Evolutionary conservation across 2,113 vertebrate species (phyloP), one percentile per base, ranked within the genome.

Genomic region (Capreolus pygargus): DNA sequence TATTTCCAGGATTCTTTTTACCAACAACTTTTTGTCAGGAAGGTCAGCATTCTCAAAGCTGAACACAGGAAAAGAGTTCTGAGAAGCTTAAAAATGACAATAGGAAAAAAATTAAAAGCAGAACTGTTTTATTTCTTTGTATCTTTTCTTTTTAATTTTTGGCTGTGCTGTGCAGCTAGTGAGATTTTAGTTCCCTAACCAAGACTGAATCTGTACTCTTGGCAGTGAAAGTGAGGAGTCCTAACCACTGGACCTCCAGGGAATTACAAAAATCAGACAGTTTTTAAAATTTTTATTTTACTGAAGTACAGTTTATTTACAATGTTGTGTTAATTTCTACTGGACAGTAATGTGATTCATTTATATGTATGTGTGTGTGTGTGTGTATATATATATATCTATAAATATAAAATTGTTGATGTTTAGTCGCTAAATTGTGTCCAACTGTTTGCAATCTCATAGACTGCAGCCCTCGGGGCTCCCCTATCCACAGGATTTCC

Each of bases 1-100:
- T 17, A 30, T 85, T 70, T 61, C 89, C 60, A 83, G 76, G 74
- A 78, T 84, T 55, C 28, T 87, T 76, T 95, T 50, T 36, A 78
- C 64, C 45, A 47, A 55, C 12, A 55, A 33, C 2, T 86, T 79
- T 54, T 43, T 67, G 10, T 86, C 76, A 70, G 19, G 84, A 79
- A 61, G 33, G 5, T 27, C 84, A 84, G 54, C 27, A 2, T 57
- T 61, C 61, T 88, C 36, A 39, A 47, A 83, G 61, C 61, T 84
- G 52, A 82, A 82, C 16, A 67, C n/a, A 82, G 60, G 21, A 85
- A 79, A 50, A 61, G 27, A 81, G 60, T 82, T 87, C 74, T 47
- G 70, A 82, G 67, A 45, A 57, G 23, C n/a, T 87, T 55, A 82
- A 74, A 60, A 54, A 30, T 30, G 47, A 61, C 45, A 60, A 54